Percentiles rank a stretch among this genome's conserved stretches.
Conservation (phyloP, 53 echinoderm and acorn worm genomes). For the Temnopleurus reevesii region DNA sequence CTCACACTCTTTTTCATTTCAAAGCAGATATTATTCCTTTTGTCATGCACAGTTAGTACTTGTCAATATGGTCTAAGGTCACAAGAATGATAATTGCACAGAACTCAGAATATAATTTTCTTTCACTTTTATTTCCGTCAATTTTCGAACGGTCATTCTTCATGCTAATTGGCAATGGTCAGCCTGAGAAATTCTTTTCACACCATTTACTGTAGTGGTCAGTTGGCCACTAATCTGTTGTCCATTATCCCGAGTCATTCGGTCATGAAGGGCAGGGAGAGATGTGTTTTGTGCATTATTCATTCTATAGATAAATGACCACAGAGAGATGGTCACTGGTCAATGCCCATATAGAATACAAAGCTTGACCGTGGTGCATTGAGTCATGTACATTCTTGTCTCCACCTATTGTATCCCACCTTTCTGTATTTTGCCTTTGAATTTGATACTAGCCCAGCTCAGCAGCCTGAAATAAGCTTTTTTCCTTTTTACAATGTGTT, state of each 20-base stretch:
- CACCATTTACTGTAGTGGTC: constrained; percentile 38
- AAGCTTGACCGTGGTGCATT: neutral
- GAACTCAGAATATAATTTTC: neutral
- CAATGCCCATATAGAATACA: neutral
- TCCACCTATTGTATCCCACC: neutral
- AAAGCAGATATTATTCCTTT: neutral
- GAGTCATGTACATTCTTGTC: constrained; percentile 4
- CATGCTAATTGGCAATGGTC: neutral
- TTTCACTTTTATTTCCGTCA: neutral
- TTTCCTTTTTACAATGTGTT: neutral
- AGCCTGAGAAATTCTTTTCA: constrained; percentile 6
- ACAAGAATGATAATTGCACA: neutral
- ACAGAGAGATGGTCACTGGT: neutral
- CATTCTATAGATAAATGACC: neutral
- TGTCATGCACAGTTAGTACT: neutral
- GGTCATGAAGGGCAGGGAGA: neutral
- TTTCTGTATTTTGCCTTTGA: neutral
- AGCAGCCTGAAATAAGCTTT: neutral
- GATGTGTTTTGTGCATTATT: neutral
- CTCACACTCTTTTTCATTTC: too few species aligned
- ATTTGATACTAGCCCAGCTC: too few species aligned
- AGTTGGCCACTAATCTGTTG: constrained; percentile 34
- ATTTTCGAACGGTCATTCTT: neutral
- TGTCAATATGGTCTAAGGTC: neutral
- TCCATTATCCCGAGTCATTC: neutral